Evolutionary conservation across 2,797 vertebrate genomes (phyloP), one percentile per base, ranked within the genome.

Genomic region (Loris lydekkerianus): DNA sequence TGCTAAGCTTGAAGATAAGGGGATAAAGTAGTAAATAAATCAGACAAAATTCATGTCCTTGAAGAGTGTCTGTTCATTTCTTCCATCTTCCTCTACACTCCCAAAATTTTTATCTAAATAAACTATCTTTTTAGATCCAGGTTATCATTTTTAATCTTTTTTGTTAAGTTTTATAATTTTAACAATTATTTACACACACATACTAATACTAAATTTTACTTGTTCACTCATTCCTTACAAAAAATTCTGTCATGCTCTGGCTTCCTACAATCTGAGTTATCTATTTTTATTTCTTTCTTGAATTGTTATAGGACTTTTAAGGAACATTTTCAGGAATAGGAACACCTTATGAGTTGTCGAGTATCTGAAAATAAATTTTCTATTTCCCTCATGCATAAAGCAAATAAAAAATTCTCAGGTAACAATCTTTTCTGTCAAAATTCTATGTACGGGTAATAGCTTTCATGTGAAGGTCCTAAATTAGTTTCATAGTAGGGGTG

Each of bases 21-120:
- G 13, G 53, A 75, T 86, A 88, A 91, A 96, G 70, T 43, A 87
- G 70, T 87, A 85, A 97, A 67, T n/a, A 94, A 43, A 73, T 76
- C 1, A 91, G 23, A 82, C 43, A 95, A 85, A 88, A 91, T 49
- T 31, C 29, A 58, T 76, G 67, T 85, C 31, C 8, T 93, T 61
- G 60, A 8, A 78, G 76, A 80, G 23, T 14, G 40, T 67, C 89
- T 67, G 56, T 75, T 60, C 37, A 40, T 49, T 86, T 58, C 40
- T 37, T 94, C 17, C n/a, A 15, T 8, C 86, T 94, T 94, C 27
- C 34, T 46, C 65, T 61, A 84, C 10, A 84, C 6, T 86, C 49
- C 15, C 23, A 89, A 89, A 73, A 27, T 58, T 80, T 91, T 90
- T 63, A 87, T 49, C 40, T 56, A 69, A 92, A 73, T 89, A 91